Base-by-base conservation (phyloP, 2,113 vertebrate species). In the Microtus oregoni region DNA sequence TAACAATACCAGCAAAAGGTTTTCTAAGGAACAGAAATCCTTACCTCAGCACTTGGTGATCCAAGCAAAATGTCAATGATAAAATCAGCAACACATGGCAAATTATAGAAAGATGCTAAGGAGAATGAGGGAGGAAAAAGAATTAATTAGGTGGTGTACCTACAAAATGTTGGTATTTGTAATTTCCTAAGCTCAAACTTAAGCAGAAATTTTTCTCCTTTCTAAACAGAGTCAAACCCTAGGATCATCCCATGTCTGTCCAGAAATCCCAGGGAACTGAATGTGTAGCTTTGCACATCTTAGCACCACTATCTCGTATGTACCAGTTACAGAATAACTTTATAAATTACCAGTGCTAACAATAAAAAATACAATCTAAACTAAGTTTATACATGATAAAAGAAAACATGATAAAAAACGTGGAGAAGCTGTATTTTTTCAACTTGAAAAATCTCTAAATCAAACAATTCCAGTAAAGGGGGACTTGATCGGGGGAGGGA, bases 21-120 rank as follows among this genome's bases (percentile, higher is more conserved):
- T 78, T 58, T 76, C 61, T 38, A 58, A 85, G 41, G 15, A 87
- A 68, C 7, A 12, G 30, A 68, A 91, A 89, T 65, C 7, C 98
- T 98, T 98, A 99, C 99, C 99, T 99, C 99, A 98, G 99, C 99
- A 97, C 99, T 99, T 92, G 99, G 99, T 76, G 99, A 99, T 89
- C 99, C 99, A 35, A 99, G 99, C 77, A 99, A 98, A 96, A 99
- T 99, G 97, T 99, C 99, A 44, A 99, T 99, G 97, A 99, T 99
- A 97, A 99, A 99, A 97, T 99, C 99, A 76, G 98, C 99, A 97
- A 99, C 99, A 73, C 99, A 99, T 65, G 99, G 99, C 96, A 99
- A 98, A 95, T 98, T 99, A 97, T 99, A 99, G 98, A 99, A 99
- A 82, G 99, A 99, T 70, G 98, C 99, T 99, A 96, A 98, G 90